Percentiles rank a stretch among this genome's conserved stretches.
Conservation (phyloP, 2,113 vertebrate genomes). For the Paradoxurus hermaphroditus region DNA sequence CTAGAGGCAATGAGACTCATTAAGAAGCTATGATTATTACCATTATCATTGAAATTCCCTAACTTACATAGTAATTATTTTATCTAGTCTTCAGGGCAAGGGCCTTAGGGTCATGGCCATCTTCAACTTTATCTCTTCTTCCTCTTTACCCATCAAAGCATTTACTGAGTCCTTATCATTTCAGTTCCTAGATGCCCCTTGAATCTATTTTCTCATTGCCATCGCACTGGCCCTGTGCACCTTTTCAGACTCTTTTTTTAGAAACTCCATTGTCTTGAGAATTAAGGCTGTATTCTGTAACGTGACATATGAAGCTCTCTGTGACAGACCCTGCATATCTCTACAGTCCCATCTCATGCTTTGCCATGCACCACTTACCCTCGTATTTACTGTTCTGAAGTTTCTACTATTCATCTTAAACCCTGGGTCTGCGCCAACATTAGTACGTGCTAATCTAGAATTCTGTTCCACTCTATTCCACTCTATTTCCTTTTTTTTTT, state of each 20-base stretch:
- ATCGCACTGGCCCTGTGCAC: not conserved
- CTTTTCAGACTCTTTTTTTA: not conserved
- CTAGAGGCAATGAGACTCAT: constrained; percentile 24
- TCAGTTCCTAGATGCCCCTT: not conserved
- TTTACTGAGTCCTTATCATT: not conserved
- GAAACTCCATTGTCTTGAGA: not conserved
- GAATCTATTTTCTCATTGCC: not conserved
- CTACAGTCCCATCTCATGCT: not conserved
- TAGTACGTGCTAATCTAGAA: not conserved
- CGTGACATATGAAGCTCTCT: not conserved
- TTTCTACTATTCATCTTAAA: not conserved
- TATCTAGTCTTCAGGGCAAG: constrained; percentile 38
- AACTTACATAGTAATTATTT: not conserved
- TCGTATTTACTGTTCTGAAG: not conserved
- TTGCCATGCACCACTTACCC: not conserved
- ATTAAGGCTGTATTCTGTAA: not conserved
- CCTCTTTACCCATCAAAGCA: not conserved
- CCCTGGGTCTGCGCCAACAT: not conserved
- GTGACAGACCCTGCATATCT: accelerated
- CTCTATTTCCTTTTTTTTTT: not conserved
- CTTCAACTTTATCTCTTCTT: not conserved
- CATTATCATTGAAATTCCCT: constrained; percentile 13
- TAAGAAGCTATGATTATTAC: constrained; percentile 22
- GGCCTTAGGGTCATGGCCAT: not conserved
- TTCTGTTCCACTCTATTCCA: not conserved